phyloP scores from a whole-genome alignment of 2,797 vertebrate genomes.

The Molossus alvarezi region DNA sequence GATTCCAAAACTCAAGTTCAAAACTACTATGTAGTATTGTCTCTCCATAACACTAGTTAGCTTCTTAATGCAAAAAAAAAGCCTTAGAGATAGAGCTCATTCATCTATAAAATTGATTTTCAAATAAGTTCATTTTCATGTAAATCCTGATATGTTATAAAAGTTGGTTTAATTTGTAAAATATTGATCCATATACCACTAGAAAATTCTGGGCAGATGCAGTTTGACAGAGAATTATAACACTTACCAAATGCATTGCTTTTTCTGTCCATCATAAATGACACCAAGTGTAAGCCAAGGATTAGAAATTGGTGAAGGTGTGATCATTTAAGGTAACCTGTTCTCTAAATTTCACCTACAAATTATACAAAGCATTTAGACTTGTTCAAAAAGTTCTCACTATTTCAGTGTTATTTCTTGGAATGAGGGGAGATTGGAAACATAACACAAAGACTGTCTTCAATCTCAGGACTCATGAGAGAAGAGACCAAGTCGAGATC shows the following conservation, averaged over 20 bases:
- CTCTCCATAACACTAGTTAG: not conserved
- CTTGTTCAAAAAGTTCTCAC: not conserved
- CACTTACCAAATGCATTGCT: not conserved
- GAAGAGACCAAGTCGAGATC: not conserved
- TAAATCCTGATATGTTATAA: slow-evolving; percentile 30
- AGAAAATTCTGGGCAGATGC: not conserved
- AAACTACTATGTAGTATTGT: not conserved
- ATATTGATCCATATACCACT: not conserved
- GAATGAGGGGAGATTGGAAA: not conserved
- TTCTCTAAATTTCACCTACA: not conserved
- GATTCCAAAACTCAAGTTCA: slow-evolving; percentile 11
- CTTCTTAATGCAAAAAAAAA: slow-evolving; percentile 17
- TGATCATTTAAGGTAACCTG: not conserved
- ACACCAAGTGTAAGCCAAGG: not conserved
- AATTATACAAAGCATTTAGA: slow-evolving; percentile 2
- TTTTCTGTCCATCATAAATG: not conserved
- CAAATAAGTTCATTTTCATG: slow-evolving; percentile 5
- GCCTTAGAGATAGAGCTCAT: not conserved
- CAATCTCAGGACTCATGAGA: not conserved
- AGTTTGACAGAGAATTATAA: not conserved
- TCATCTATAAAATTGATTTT: slow-evolving; percentile 43
- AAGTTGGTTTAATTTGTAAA: slow-evolving; percentile 34
- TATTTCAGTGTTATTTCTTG: not conserved
- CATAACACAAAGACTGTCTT: not conserved
- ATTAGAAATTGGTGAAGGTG: not conserved